Percentiles rank a stretch among this genome's conserved stretches.
These are phyloP conservation scores for Tipula confusa DNA, from an alignment of 2,888 invertebrate genomes.

Conservation along the genomic window DNA sequence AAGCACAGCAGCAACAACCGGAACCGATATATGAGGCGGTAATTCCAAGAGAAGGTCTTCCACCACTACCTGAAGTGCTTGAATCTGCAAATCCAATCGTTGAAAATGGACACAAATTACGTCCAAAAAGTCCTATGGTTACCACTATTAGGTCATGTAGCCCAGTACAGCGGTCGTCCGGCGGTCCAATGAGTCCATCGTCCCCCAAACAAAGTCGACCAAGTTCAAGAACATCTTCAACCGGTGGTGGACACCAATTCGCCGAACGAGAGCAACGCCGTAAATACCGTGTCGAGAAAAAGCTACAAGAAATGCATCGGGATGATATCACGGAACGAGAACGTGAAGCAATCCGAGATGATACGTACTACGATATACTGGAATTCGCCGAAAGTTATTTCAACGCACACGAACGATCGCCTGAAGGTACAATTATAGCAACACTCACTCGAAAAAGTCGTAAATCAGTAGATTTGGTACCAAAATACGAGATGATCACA, in stretches of 20 bases:
- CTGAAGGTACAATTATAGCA: constrained; percentile 84
- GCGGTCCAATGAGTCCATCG: constrained; percentile 43
- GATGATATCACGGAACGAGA: constrained; percentile 45
- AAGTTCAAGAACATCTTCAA: constrained; percentile 52
- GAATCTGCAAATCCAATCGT: constrained; percentile 37
- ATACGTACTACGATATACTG: constrained; percentile 72
- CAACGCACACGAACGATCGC: constrained; percentile 80
- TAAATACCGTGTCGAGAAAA: constrained; percentile 79
- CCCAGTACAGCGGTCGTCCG: constrained; percentile 39
- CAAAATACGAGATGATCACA: constrained; percentile 89
- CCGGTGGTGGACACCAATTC: constrained; percentile 44
- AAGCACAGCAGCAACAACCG: constrained; percentile 37
- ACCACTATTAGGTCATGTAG: constrained; percentile 43
- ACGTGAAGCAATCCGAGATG: constrained; percentile 50
- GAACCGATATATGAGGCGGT: constrained; percentile 86
- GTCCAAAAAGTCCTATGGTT: constrained; percentile 48
- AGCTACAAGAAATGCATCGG: constrained; percentile 75
- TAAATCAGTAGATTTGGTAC: constrained; percentile 72
- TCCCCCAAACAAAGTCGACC: constrained; percentile 54
- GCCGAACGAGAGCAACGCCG: constrained; percentile 73
- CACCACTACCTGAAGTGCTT: constrained; percentile 46
- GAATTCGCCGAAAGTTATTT: constrained; percentile 94
- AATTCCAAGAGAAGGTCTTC: constrained; percentile 61
- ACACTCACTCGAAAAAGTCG: constrained; percentile 72
- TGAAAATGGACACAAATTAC: constrained; percentile 34